Percentiles rank a stretch among this genome's conserved stretches.
These are phyloP conservation scores for Kryphioiulus occultus DNA, from an alignment of 2,888 invertebrate species.

Conservation along the genomic window DNA sequence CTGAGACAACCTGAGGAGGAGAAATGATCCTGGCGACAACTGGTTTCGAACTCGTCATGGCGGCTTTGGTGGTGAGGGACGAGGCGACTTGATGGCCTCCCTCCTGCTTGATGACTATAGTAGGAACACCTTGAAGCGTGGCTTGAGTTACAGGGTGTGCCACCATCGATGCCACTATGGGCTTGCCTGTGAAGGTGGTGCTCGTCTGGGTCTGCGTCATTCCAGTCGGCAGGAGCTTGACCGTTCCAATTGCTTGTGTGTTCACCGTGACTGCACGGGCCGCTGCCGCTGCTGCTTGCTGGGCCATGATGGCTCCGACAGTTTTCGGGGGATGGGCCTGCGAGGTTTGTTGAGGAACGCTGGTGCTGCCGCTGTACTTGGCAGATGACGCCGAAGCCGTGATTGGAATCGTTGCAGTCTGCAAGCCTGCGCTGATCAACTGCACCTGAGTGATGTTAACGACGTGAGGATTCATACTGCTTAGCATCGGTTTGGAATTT, in stretches of 20 bases:
- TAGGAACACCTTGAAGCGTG: conserved; percentile 53
- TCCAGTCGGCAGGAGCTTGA: conserved; percentile 51
- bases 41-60: conserved; percentile 50
- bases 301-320: conserved; percentile 52
- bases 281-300: conserved; percentile 52
- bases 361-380: conserved; percentile 43
- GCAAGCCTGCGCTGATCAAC: conserved; percentile 32
- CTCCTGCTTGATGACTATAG: conserved; percentile 54
- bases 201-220: conserved; percentile 46
- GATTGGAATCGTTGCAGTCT: not conserved
- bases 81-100: conserved; percentile 28
- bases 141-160: conserved; percentile 46
- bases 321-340: conserved; percentile 48
- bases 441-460: conserved; percentile 53
- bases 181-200: conserved; percentile 42
- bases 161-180: conserved; percentile 22
- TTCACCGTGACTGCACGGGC: conserved; percentile 32
- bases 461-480: conserved; percentile 55
- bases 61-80: conserved; percentile 39
- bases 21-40: conserved; percentile 54
- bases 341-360: not conserved
- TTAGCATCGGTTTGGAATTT: conserved; percentile 53
- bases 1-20: conserved; percentile 54
- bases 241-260: conserved; percentile 44
- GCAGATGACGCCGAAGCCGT: conserved; percentile 20